Conservation (phyloP, 2,888 invertebrate species). For the Imbricaverruca yamaguchii region DNA sequence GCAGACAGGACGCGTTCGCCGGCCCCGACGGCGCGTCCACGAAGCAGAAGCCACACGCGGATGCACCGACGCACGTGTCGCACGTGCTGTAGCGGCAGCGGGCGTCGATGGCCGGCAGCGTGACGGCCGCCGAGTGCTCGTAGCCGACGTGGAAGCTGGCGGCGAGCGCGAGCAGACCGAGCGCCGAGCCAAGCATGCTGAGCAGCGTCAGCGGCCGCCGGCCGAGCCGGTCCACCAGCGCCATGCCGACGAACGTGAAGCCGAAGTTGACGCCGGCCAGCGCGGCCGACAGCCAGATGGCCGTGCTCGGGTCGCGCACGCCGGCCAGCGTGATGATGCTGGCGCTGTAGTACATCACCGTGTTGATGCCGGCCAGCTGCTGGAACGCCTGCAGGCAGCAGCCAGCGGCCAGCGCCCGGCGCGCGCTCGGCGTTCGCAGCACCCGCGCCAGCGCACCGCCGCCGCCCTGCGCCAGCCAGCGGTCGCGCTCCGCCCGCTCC, state of each 20-base stretch:
- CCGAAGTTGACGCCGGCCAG: slow-evolving; percentile 45
- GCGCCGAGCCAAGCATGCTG: slow-evolving; percentile 40
- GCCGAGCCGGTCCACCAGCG: slow-evolving; percentile 46
- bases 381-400: slow-evolving; percentile 48
- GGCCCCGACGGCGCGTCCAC: not conserved
- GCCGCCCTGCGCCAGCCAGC: not conserved
- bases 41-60: slow-evolving; percentile 40
- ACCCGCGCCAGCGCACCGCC: not conserved
- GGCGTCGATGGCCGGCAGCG: slow-evolving; percentile 39
- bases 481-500: not conserved
- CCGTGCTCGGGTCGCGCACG: slow-evolving; percentile 38
- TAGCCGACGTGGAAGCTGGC: slow-evolving; percentile 43
- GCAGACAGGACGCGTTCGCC: not conserved
- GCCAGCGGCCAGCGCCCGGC: slow-evolving; percentile 47
- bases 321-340: slow-evolving; percentile 43
- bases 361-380: slow-evolving; percentile 50
- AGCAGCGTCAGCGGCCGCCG: slow-evolving; percentile 40
- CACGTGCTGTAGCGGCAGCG: slow-evolving; percentile 43
- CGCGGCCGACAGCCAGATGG: slow-evolving; percentile 46
- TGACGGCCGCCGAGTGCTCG: slow-evolving; percentile 40
- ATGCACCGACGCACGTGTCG: slow-evolving; percentile 30
- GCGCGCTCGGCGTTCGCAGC: slow-evolving; percentile 38
- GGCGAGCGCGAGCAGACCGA: slow-evolving; percentile 42
- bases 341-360: slow-evolving; percentile 50
- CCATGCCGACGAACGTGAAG: slow-evolving; percentile 46